Conservation (phyloP, 2,797 vertebrate genomes). For the Arrhamphus sclerolepis region DNA sequence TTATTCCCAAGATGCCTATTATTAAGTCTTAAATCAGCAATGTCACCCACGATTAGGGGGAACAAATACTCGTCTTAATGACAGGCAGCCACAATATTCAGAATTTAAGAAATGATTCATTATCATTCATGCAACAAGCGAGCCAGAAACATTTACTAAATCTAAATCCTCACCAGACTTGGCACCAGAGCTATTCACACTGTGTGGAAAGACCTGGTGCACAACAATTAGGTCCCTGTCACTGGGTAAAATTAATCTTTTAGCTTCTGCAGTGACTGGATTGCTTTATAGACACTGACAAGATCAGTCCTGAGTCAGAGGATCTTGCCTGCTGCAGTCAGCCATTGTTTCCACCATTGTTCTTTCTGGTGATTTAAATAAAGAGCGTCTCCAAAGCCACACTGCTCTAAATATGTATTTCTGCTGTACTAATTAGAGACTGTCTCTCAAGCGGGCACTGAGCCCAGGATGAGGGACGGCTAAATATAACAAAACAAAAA, state of each 20-base stretch:
- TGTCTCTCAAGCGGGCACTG: constrained; percentile 71
- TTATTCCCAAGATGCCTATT: constrained; percentile 51
- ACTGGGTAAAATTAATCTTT: constrained; percentile 35
- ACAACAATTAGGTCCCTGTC: constrained; percentile 39
- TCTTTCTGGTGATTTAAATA: constrained; percentile 78
- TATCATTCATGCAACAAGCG: constrained; percentile 42
- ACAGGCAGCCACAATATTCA: constrained; percentile 51
- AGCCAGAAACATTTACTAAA: constrained; percentile 48
- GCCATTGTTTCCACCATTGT: constrained; percentile 82
- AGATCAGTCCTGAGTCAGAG: constrained; percentile 38
- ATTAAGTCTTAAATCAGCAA: constrained; percentile 51
- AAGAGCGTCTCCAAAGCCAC: constrained; percentile 80
- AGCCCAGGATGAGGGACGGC: constrained; percentile 74
- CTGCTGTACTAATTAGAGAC: constrained; percentile 83
- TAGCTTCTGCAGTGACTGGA: constrained; percentile 26
- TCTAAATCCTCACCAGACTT: constrained; percentile 48
- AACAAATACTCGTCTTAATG: constrained; percentile 60
- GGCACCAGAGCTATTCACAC: constrained; percentile 30
- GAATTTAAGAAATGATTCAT: constrained; percentile 48
- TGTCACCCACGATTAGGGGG: constrained; percentile 41
- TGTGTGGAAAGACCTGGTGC: constrained; percentile 23
- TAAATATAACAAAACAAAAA: constrained; percentile 84
- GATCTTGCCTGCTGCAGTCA: constrained; percentile 46
- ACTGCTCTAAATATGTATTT: constrained; percentile 84
- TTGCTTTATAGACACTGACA: constrained; percentile 45